These are phyloP conservation scores for Sarcophaga variegata DNA, from an alignment of 2,888 invertebrate species.

Conservation along the genomic window DNA sequence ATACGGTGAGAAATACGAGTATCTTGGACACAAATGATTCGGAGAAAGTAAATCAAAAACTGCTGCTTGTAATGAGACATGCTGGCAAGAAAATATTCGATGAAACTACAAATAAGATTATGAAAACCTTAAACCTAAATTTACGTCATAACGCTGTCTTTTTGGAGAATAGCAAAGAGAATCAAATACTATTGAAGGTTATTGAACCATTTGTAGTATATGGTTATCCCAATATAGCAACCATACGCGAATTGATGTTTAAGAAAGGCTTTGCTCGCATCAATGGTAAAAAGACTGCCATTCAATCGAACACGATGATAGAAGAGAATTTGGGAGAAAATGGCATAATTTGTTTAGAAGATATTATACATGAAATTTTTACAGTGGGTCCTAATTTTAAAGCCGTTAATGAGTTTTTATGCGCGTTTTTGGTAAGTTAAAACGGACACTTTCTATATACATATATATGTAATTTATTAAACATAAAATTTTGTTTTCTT, in stretches of 20 bases:
- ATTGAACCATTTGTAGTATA: conserved; percentile 81
- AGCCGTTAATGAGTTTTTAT: conserved; percentile 77
- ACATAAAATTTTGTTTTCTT: conserved; percentile 25
- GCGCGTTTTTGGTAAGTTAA: conserved; percentile 80
- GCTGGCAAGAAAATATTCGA: conserved; percentile 81
- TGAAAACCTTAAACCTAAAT: conserved; percentile 75
- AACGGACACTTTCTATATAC: not conserved
- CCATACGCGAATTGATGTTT: conserved; percentile 80
- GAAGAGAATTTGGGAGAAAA: conserved; percentile 80
- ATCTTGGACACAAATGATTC: conserved; percentile 72
- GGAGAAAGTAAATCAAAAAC: conserved; percentile 76
- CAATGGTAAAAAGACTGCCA: conserved; percentile 78
- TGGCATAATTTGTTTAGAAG: conserved; percentile 81
- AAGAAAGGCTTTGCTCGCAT: conserved; percentile 81
- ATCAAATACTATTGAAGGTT: conserved; percentile 78
- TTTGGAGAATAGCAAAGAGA: conserved; percentile 79
- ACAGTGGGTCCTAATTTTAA: conserved; percentile 81
- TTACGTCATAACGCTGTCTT: conserved; percentile 79
- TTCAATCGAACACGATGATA: conserved; percentile 81
- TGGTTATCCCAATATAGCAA: conserved; percentile 78
- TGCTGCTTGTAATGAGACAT: conserved; percentile 80
- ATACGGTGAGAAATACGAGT: conserved; percentile 75
- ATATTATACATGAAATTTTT: conserved; percentile 81
- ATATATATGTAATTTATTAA: not conserved
- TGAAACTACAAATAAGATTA: conserved; percentile 77